Evolutionary conservation across 1,140 invertebrate species (phyloP).

Genomic region (Calliphora vicina): DNA sequence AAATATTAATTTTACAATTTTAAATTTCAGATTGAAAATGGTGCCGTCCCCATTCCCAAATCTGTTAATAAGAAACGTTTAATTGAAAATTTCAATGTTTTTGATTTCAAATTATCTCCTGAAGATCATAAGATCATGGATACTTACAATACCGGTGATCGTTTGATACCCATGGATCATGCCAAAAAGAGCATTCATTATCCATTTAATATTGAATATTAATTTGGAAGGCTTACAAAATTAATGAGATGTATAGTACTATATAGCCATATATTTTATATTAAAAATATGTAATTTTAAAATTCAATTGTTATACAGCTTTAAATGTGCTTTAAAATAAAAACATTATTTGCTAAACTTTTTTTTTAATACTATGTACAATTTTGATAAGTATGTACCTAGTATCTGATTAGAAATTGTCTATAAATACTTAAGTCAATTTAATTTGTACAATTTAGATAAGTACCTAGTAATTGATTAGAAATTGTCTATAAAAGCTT

Average conservation of each 20-base stretch:
- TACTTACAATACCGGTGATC: slow-evolving; percentile 66
- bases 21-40: slow-evolving; percentile 69
- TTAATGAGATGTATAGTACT: no score
- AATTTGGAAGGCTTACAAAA: not conserved
- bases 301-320: not conserved
- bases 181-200: slow-evolving; percentile 69
- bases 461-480: no score
- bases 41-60: slow-evolving; percentile 83
- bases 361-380: no score
- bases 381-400: no score
- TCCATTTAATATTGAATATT: slow-evolving; percentile 67
- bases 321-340: slow-evolving; percentile 19
- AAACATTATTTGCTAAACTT: no score
- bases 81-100: slow-evolving; percentile 77
- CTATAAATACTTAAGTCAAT: no score
- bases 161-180: slow-evolving; percentile 55
- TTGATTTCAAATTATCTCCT: slow-evolving; percentile 76
- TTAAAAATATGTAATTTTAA: not conserved
- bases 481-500: no score
- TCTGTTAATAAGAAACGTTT: slow-evolving; percentile 79
- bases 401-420: no score
- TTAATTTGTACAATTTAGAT: no score
- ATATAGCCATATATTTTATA: not conserved
- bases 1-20: not conserved
- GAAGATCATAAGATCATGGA: slow-evolving; percentile 70